These are phyloP conservation scores for Macroglossus sobrinus DNA, from an alignment of 2,113 vertebrate species.

Conservation along the genomic window DNA sequence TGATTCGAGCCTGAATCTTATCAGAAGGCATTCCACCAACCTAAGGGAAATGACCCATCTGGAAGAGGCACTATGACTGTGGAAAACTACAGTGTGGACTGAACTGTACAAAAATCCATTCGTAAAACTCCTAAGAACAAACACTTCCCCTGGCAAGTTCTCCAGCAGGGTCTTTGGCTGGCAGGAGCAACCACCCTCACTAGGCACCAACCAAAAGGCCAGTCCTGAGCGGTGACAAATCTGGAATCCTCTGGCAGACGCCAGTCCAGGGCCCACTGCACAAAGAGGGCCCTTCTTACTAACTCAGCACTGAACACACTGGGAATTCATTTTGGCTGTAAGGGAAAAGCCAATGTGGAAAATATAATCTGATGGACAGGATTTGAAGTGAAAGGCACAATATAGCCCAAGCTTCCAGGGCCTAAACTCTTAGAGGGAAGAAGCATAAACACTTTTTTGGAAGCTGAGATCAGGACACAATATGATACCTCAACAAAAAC, in stretches of 20 bases:
- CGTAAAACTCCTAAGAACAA: constrained; percentile 52
- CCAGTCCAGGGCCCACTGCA: neutral
- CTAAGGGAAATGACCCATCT: constrained; percentile 20
- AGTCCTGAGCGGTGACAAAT: constrained; percentile 51
- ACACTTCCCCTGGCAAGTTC: constrained; percentile 44
- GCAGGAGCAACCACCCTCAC: constrained; percentile 14
- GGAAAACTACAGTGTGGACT: constrained; percentile 68
- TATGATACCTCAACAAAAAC: neutral
- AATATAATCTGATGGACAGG: constrained; percentile 55
- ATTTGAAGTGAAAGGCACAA: constrained; percentile 51
- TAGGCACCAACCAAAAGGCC: constrained; percentile 58
- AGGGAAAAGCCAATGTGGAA: constrained; percentile 51
- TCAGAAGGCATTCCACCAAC: neutral
- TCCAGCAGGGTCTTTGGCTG: constrained; percentile 49
- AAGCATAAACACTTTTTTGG: neutral
- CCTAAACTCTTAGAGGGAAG: neutral
- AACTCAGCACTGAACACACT: constrained; percentile 8
- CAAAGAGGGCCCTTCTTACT: constrained; percentile 57
- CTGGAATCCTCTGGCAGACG: constrained; percentile 63
- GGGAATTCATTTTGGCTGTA: constrained; percentile 51
- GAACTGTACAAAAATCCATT: constrained; percentile 49
- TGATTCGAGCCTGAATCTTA: neutral
- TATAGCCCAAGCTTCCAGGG: neutral
- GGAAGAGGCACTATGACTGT: constrained; percentile 15
- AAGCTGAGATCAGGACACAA: neutral